Percentiles rank a stretch among this genome's conserved stretches.
Evolutionary conservation across 2,797 vertebrate genomes (phyloP).

Genomic region (Scolopax bukidnonensis): DNA sequence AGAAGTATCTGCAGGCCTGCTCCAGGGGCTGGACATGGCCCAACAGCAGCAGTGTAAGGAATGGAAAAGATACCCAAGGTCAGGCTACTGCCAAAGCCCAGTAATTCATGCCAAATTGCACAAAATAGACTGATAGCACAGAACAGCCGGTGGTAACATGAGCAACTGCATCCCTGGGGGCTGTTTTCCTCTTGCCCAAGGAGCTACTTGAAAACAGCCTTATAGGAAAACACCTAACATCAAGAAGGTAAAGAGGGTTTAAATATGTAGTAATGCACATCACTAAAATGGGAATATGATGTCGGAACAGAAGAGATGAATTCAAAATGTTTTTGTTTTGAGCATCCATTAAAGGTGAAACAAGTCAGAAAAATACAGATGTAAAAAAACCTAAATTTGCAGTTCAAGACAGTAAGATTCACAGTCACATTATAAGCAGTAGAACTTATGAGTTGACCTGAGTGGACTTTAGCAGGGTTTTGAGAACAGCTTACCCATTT

Average conservation of each 20-base stretch:
- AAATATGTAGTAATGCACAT: background rate
- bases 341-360: background rate
- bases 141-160: fast-evolving
- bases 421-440: background rate
- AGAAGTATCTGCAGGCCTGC: conserved; percentile 81
- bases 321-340: background rate
- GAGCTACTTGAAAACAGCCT: background rate
- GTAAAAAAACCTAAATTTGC: background rate
- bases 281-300: background rate
- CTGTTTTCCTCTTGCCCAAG: background rate
- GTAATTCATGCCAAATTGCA: background rate
- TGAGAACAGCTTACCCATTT: background rate
- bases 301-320: background rate
- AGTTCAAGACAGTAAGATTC: background rate
- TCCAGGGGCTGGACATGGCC: conserved; percentile 76
- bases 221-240: background rate
- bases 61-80: background rate
- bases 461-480: background rate
- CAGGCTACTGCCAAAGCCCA: background rate
- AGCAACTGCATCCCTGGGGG: background rate
- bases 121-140: background rate
- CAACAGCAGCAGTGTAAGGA: background rate
- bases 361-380: background rate
- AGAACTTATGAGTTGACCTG: background rate
- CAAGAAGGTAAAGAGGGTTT: background rate